Evolutionary conservation across 2,888 invertebrate species (phyloP), one percentile per base, ranked within the genome.

Genomic region (Habroteleia sp.): DNA sequence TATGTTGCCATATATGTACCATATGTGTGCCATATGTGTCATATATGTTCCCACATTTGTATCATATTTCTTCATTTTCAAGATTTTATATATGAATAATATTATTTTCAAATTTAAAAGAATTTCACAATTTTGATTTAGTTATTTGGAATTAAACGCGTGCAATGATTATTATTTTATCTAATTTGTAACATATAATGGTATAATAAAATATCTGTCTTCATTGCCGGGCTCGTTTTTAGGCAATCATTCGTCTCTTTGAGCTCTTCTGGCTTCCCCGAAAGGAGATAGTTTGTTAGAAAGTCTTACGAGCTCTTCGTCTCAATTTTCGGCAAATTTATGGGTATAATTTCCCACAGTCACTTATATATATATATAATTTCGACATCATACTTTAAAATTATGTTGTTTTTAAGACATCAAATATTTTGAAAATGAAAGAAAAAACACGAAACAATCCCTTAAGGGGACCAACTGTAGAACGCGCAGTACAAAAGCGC

Each of bases 301-400:
- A 14, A 41, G 41, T 20, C 16, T 20, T 41, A 41, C 41, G 41
- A 41, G 20, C 41, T 7, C 41, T 41, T 23, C 41, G 17, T 41
- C 17, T 17, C 41, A 41, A 17, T 41, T 41, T 41, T 41, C 17
- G 41, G 23, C 23, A 10, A 41, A 41, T 41, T 41, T 41, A 41
- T 41, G 41, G 17, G 41, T 13, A 10, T 41, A 41, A 41, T 41
- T 41, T 41, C 11, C 41, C 17, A 41, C 41, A 41, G 17, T 41
- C 41, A 41, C 20, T 41, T n/a, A n/a, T n/a, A n/a, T n/a, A n/a
- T n/a, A n/a, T n/a, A n/a, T 41, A 41, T 41, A 23, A 41, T 41
- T 41, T 41, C 20, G 20, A 41, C 41, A 41, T 41, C 41, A 41
- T 41, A 23, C 16, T 41, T 41, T 41, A 20, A 23, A 41, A 41